phyloP scores from a whole-genome alignment of 1,140 invertebrate species.

The Catajapyx aquilonaris region DNA sequence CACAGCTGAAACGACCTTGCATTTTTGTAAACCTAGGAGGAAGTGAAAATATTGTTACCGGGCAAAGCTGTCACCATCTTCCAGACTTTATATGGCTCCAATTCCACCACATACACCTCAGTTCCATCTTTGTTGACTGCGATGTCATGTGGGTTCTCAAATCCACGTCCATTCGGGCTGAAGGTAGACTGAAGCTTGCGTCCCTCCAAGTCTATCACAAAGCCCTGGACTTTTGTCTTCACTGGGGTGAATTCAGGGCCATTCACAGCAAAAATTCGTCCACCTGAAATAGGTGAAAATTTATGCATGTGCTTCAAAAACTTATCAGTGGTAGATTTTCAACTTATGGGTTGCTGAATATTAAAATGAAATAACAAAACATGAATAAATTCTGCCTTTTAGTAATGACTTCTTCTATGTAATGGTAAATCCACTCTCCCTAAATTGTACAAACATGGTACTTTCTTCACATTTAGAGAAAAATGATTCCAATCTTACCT shows the following conservation, averaged over 20 bases:
- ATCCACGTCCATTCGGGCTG: conserved; percentile 28
- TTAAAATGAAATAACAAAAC: conserved; percentile 5
- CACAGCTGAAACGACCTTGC: too few relatives aligned
- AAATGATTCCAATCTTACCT: conserved; percentile 19
- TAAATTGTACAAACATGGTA: too few relatives aligned
- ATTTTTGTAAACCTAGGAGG: too few relatives aligned
- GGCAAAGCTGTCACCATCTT: too few relatives aligned
- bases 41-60: too few relatives aligned
- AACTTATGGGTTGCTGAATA: background rate
- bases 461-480: too few relatives aligned
- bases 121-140: conserved; percentile 39
- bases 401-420: background rate
- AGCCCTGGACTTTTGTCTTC: conserved; percentile 31
- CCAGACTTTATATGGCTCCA: conserved; percentile 37
- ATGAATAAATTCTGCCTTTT: conserved; percentile 19
- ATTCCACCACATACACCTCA: conserved; percentile 49
- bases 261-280: conserved; percentile 26
- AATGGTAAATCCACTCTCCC: too few relatives aligned
- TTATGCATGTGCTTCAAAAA: too few relatives aligned
- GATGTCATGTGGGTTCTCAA: conserved; percentile 52
- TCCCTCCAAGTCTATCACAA: conserved; percentile 37
- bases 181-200: conserved; percentile 36
- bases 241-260: conserved; percentile 15
- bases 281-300: conserved; percentile 16
- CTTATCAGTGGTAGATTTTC: too few relatives aligned